Conservation (phyloP, 2,113 vertebrate genomes). For the Chlorodrepanis virens region DNA sequence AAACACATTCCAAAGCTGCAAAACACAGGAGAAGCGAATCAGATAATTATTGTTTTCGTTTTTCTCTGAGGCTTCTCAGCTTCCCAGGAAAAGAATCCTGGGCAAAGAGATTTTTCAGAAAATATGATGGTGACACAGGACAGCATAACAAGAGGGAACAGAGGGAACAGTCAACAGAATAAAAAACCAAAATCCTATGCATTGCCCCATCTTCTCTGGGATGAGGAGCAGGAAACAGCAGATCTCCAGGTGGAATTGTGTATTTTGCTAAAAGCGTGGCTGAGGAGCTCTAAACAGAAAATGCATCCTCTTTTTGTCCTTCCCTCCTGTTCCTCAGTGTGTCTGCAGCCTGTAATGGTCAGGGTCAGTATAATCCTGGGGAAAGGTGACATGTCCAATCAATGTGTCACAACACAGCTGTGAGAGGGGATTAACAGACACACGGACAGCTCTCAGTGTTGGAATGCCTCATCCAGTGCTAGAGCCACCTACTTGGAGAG, state of each 20-base stretch:
- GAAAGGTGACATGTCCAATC: neutral
- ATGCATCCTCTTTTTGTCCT: neutral
- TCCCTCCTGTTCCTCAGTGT: neutral
- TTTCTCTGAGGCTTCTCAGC: too few relatives aligned
- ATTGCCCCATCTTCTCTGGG: neutral
- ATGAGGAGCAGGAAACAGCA: neutral
- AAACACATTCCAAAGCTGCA: too few relatives aligned
- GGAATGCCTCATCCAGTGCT: neutral
- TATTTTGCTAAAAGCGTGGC: neutral
- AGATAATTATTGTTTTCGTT: too few relatives aligned
- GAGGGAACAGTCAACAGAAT: accelerated
- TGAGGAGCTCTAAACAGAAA: neutral
- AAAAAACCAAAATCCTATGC: neutral
- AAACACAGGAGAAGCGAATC: too few relatives aligned
- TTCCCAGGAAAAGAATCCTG: too few relatives aligned
- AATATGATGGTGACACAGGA: too few relatives aligned
- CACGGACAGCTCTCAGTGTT: neutral
- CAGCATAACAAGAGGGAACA: neutral
- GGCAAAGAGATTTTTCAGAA: too few relatives aligned
- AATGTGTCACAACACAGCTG: neutral
- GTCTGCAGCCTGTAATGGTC: neutral
- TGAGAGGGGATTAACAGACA: neutral
- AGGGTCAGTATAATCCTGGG: neutral
- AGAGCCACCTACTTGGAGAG: neutral
- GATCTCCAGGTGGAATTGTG: neutral